Percentiles rank a stretch among this genome's conserved stretches.
phyloP scores from a whole-genome alignment of 2,888 invertebrate genomes.

The Eristalis intricaria region DNA sequence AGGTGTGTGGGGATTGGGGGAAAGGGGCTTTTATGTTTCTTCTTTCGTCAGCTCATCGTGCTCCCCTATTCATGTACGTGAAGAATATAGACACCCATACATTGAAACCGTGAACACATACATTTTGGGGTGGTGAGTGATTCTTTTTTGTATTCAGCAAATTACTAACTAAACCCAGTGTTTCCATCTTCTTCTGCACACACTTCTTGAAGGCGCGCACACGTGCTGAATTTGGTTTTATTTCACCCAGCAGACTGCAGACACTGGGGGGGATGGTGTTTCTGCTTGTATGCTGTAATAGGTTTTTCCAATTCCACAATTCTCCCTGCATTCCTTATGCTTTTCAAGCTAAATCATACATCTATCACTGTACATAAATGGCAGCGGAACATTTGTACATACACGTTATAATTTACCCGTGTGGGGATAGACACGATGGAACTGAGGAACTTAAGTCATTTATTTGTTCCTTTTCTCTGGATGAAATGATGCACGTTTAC shows the following conservation, averaged over 20 bases:
- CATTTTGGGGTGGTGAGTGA: background rate
- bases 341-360: background rate
- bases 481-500: constrained; percentile 61
- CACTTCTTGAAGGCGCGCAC: constrained; percentile 43
- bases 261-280: background rate
- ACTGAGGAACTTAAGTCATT: constrained; percentile 48
- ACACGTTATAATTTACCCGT: background rate
- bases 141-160: constrained; percentile 6
- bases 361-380: background rate
- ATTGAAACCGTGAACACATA: background rate
- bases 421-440: constrained; percentile 5
- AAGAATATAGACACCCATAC: background rate
- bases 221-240: constrained; percentile 65
- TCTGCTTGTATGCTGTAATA: constrained; percentile 47
- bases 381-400: background rate
- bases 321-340: constrained; percentile 14
- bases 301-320: constrained; percentile 46
- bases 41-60: constrained; percentile 26
- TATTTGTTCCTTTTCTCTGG: constrained; percentile 54
- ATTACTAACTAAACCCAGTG: constrained; percentile 23
- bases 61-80: background rate
- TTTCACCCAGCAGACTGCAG: constrained; percentile 22
- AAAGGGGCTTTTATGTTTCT: constrained; percentile 26
- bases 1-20: no score
- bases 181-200: constrained; percentile 18